Evolutionary conservation across 64 coral and sea anemone genomes (phyloP).

Genomic region (Platygyra sinensis): DNA sequence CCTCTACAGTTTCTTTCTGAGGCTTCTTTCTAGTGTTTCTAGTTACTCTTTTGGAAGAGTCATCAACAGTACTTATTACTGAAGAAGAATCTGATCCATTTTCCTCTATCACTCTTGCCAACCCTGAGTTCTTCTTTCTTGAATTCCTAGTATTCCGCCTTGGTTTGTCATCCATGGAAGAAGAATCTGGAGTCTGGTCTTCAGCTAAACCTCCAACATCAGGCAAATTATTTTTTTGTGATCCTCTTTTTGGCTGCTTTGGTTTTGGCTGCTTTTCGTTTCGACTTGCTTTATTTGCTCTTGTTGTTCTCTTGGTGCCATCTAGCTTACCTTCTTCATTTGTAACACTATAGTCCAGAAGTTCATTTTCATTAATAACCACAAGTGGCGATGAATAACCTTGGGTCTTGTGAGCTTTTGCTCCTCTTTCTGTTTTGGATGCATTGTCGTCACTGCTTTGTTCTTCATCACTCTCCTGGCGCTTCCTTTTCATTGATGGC

Average conservation of each 20-base stretch:
- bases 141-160: slow-evolving; percentile 48
- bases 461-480: slow-evolving; percentile 36
- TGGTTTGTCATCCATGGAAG: slow-evolving; percentile 11
- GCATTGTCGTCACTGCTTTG: slow-evolving; percentile 17
- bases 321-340: neutral
- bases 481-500: slow-evolving; percentile 86
- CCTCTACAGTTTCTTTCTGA: neutral
- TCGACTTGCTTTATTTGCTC: neutral
- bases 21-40: slow-evolving; percentile 41
- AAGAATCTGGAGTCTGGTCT: neutral
- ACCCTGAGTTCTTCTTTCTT: slow-evolving; percentile 25
- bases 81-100: neutral
- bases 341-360: neutral
- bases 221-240: neutral
- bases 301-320: neutral
- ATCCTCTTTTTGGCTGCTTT: slow-evolving; percentile 26
- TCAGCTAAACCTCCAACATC: neutral
- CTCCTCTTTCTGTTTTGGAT: slow-evolving; percentile 9
- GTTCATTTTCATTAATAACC: slow-evolving; percentile 22
- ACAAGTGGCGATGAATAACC: slow-evolving; percentile 16
- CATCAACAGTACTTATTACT: neutral
- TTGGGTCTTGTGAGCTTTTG: slow-evolving; percentile 40
- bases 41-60: neutral
- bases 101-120: neutral
- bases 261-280: neutral